A percentile compares a stretch with the other conserved stretches of the same genome.
phyloP scores from a whole-genome alignment of 2,888 invertebrate species.

The Argyresthia goedartella region DNA sequence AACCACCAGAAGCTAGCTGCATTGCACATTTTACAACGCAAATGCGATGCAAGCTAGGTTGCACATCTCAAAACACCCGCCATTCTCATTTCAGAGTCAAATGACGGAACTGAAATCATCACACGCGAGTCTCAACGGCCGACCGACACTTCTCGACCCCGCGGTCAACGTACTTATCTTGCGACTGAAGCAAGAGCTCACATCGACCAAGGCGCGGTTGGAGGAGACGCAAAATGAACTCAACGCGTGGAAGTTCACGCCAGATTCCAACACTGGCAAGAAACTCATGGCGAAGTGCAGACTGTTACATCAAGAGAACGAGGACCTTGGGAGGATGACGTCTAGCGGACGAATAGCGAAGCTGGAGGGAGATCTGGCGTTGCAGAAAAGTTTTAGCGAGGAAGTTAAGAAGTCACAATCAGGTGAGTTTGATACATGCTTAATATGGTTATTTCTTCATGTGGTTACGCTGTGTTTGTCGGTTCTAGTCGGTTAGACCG shows the following conservation, averaged over 20 bases:
- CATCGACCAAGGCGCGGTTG: slow-evolving; percentile 88
- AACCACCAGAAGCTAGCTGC: no score
- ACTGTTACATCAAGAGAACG: slow-evolving; percentile 95
- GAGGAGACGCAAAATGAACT: slow-evolving; percentile 98
- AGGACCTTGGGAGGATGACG: slow-evolving; percentile 96
- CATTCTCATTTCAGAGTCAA: slow-evolving; percentile 78
- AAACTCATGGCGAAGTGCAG: slow-evolving; percentile 98
- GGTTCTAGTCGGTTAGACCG: no score
- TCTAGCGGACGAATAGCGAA: slow-evolving; percentile 95
- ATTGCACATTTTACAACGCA: no score
- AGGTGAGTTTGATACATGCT: slow-evolving; percentile 64
- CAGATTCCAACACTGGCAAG: slow-evolving; percentile 99
- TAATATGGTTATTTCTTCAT: no score
- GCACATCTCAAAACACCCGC: not conserved
- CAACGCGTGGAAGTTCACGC: slow-evolving; percentile 98
- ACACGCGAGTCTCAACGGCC: slow-evolving; percentile 86
- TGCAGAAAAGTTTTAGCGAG: slow-evolving; percentile 95
- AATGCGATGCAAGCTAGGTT: no score
- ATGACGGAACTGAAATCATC: slow-evolving; percentile 92
- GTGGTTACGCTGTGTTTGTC: no score
- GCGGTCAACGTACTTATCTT: slow-evolving; percentile 95
- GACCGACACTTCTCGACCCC: slow-evolving; percentile 84
- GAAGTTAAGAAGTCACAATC: slow-evolving; percentile 97
- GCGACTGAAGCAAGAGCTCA: slow-evolving; percentile 90
- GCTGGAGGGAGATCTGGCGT: slow-evolving; percentile 93